Conservation (phyloP, 2,797 vertebrate species). For the Parauchenoglanis punctatus region DNA sequence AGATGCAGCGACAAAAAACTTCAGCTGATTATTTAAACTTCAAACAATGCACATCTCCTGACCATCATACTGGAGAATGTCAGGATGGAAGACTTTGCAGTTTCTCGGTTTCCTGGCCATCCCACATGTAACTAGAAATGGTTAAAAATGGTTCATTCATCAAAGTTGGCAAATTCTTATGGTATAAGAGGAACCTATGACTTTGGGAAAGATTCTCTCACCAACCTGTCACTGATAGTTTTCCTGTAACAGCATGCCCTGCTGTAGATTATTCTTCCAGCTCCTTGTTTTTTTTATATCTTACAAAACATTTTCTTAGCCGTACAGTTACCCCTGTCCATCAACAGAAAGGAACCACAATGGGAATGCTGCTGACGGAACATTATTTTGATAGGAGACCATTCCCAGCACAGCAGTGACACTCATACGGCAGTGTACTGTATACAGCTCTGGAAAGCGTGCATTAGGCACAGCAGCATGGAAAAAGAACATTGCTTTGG, state of each 20-base stretch:
- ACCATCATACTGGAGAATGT: too few relatives aligned
- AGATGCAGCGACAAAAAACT: too few relatives aligned
- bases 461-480: not conserved
- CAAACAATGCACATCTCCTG: too few relatives aligned
- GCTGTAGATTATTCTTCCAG: too few relatives aligned
- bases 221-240: not conserved
- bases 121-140: too few relatives aligned
- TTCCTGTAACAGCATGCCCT: not conserved
- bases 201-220: not conserved
- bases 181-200: not conserved
- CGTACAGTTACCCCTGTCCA: not conserved
- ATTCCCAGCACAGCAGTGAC: not conserved
- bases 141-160: not conserved
- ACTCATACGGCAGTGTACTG: not conserved
- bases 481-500: too few relatives aligned
- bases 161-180: not conserved
- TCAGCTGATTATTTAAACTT: too few relatives aligned
- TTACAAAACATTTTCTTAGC: not conserved
- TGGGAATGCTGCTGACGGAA: not conserved
- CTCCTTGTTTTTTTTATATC: not conserved
- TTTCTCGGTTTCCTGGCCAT: too few relatives aligned
- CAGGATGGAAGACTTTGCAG: too few relatives aligned
- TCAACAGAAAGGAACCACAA: not conserved
- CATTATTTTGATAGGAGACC: not conserved
- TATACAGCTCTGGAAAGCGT: too few relatives aligned